Conservation (phyloP, 2,888 invertebrate species). For the Diploptera punctata region DNA sequence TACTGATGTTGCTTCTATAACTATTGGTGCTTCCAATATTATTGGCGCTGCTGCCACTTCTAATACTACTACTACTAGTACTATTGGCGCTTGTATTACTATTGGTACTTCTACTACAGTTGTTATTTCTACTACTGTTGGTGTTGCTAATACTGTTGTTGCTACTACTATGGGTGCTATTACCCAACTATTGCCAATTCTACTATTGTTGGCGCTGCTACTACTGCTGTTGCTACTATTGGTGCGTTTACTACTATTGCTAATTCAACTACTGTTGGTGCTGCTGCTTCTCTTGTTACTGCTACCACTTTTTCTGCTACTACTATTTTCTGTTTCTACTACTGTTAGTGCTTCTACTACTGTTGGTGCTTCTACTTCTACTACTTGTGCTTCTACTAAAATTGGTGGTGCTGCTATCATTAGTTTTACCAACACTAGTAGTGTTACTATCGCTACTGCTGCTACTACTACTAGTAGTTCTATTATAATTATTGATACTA, state of each 20-base stretch:
- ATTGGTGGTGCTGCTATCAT: not conserved
- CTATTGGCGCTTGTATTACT: not conserved
- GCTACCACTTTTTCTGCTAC: not conserved
- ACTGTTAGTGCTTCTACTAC: too few relatives aligned
- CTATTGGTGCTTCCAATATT: not conserved
- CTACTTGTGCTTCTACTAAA: too few relatives aligned
- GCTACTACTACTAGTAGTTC: not conserved
- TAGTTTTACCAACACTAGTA: not conserved
- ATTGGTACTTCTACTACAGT: not conserved
- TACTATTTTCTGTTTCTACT: too few relatives aligned
- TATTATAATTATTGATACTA: too few relatives aligned
- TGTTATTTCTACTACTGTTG: not conserved
- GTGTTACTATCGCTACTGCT: not conserved
- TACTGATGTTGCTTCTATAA: not conserved
- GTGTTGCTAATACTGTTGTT: not conserved
- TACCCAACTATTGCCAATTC: not conserved
- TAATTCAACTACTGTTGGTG: not conserved
- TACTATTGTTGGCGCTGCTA: not conserved
- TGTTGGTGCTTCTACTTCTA: too few relatives aligned
- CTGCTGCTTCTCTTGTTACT: not conserved
- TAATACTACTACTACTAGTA: not conserved
- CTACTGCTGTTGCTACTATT: not conserved
- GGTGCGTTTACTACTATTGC: not conserved
- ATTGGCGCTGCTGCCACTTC: not conserved
- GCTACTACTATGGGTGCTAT: too few relatives aligned